These are phyloP conservation scores for Caenorhabditis virilis DNA, from an alignment of 2,888 invertebrate species.

Conservation along the genomic window DNA sequence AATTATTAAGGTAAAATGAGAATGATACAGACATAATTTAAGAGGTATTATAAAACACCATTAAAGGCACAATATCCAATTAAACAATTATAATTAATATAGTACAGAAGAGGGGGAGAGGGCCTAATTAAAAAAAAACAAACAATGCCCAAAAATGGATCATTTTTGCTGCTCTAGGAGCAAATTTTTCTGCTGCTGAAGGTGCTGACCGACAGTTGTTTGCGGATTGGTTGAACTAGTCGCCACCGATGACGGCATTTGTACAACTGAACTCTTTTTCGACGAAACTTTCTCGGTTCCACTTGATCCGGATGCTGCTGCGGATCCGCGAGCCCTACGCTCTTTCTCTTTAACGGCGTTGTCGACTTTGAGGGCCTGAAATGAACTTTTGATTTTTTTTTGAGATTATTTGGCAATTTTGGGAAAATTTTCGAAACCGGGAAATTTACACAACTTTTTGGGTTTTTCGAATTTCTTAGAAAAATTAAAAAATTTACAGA, in stretches of 20 bases:
- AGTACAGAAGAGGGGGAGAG: neutral
- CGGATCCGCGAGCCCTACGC: slow-evolving; percentile 38
- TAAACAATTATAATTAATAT: neutral
- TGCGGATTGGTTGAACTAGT: neutral
- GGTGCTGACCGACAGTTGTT: neutral
- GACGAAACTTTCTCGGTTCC: slow-evolving; percentile 11
- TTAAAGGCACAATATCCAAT: neutral
- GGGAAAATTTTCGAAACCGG: too few species aligned
- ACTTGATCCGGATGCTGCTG: slow-evolving; percentile 8
- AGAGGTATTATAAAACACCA: neutral
- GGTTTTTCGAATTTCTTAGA: too few species aligned
- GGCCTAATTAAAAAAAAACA: neutral
- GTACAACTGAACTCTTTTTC: slow-evolving; percentile 6
- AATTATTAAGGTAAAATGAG: too few species aligned
- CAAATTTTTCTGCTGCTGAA: neutral
- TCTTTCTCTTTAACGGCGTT: slow-evolving; percentile 51
- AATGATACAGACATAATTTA: too few species aligned
- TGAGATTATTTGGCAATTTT: too few species aligned
- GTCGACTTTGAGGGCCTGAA: slow-evolving; percentile 46
- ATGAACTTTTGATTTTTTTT: neutral
- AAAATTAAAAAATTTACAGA: slow-evolving; percentile 1
- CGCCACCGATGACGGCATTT: neutral
- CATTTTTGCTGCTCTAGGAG: neutral
- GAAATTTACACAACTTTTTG: too few species aligned
- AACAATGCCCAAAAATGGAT: neutral